Evolutionary conservation across 2,797 vertebrate species (phyloP).

Genomic region (Alosa sapidissima): DNA sequence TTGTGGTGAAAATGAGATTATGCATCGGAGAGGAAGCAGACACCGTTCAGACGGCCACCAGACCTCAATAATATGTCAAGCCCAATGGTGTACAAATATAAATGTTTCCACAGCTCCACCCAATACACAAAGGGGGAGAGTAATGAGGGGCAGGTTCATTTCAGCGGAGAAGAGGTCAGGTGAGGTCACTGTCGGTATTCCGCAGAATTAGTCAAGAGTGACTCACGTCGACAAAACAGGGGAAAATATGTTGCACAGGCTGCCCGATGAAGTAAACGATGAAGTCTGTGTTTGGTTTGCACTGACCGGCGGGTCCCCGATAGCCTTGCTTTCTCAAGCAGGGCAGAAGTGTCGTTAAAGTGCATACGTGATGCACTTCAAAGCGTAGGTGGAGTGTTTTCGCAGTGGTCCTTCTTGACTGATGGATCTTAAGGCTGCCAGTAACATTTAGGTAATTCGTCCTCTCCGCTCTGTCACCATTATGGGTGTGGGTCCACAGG

Average conservation of each 20-base stretch:
- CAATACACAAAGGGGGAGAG: not conserved
- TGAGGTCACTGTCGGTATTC: not conserved
- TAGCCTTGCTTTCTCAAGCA: not conserved
- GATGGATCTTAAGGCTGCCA: not conserved
- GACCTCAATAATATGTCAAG: conserved; percentile 30
- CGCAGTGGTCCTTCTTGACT: not conserved
- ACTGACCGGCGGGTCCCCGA: not conserved
- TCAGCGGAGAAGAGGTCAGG: not conserved
- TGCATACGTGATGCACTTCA: not conserved
- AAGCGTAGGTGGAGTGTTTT: not conserved
- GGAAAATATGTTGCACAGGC: not conserved
- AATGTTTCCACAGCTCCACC: conserved; percentile 21
- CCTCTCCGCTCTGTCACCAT: not conserved
- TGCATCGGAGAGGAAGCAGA: conserved; percentile 52
- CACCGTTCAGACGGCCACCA: conserved; percentile 40
- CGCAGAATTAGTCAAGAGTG: not conserved
- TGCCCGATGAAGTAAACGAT: not conserved
- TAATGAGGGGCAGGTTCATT: conserved; percentile 6
- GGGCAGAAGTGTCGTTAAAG: not conserved
- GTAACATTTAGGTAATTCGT: not conserved
- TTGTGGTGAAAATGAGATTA: conserved; percentile 49
- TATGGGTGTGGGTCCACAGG: not conserved
- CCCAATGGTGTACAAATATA: conserved; percentile 12
- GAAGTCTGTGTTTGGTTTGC: conserved; percentile 6
- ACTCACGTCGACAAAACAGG: not conserved